Base-by-base conservation (phyloP, 2,888 invertebrate genomes). In the Mimachlamys varia region DNA sequence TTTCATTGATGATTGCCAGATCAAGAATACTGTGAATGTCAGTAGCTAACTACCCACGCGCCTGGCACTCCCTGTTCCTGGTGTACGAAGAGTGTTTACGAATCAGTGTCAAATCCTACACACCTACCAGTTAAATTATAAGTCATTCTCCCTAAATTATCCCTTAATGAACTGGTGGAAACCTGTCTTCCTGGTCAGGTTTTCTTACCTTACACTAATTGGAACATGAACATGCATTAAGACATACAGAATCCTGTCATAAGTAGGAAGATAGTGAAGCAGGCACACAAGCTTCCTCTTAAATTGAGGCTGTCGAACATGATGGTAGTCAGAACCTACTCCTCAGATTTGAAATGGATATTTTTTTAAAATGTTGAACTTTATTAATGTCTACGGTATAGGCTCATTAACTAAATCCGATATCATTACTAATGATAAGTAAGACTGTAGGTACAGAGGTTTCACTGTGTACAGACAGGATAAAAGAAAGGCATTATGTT, bases 21-120 rank as follows among this genome's bases (percentile, higher is more conserved):
- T 12, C 12, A 15, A 33, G 27, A 27, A 12, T 27, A 76, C 33
- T 22, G 22, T 76, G 33, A 76, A 76, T 33, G 76, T 76, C 76
- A 76, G 33, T 27, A 22, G 76, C 76, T 76, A 76, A 76, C 33
- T 76, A 76, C 76, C 33, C 2, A 76, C 22, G 76, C 22, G 62
- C 22, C n/a, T 4, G 33, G 33, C 76, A 19, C 76, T 76, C 76
- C 76, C 76, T 76, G 76, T 33, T 27, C 33, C 33, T 76, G 76
- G 33, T 76, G 33, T 22, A 76, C 76, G 33, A 76, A 76, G 33
- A 27, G 76, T 27, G 33, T 76, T 76, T 33, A 27, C 76, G 27
- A 76, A 76, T 76, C 76, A 76, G 76, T 76, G 76, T 76, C 76
- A 76, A 76, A 76, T 76, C 76, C 2, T 62, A 62, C 62, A 62